Evolutionary conservation across 92 coral and sea anemone species (phyloP), one percentile per base, ranked within the genome.

Genomic region (Galaxea fascicularis): DNA sequence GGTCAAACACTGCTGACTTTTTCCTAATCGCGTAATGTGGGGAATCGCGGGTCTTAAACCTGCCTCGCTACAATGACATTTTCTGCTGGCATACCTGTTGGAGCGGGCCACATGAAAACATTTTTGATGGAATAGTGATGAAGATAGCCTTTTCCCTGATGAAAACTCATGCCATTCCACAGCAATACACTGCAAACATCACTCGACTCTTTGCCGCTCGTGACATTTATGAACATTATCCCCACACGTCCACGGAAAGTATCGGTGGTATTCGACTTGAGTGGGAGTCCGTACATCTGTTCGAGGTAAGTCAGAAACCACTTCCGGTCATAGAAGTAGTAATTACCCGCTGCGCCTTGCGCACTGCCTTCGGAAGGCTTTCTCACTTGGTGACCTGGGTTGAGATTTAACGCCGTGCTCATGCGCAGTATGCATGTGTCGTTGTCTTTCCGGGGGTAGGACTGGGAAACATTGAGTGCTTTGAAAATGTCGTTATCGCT

Each of bases 341-440:
- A 71, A 22, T 31, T 52, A 39, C 27, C 24, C n/a, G 46, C 74
- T 10, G 7, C 4, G 39, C 86, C 86, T 39, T 71, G 24, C 15
- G 21, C 11, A 21, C 77, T 71, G 35, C 78, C 86, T 5, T 45
- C 11, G 10, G 29, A 14, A 10, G 65, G 11, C 8, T 59, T 63
- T 56, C 35, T 53, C 29, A 29, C 27, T 44, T 69, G 54, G 53
- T 78, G 71, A 26, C 91, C 76, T 82, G 73, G 9, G 56, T 90
- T 88, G 39, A 87, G 88, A 35, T 94, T 94, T 7, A 94, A 71
- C 83, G 85, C 86, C n/a, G 89, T 82, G 71, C 95, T 94, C 76
- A 94, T 84, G 29, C 98, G 93, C 41, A 94, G 82, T 21, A 94
- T 82, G 54, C 98, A 94, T 0, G 95, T 89, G 77, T 90, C 91